Evolutionary conservation across 2,113 vertebrate species (phyloP), one percentile per base, ranked within the genome.

Genomic region (Austrofundulus limnaeus): DNA sequence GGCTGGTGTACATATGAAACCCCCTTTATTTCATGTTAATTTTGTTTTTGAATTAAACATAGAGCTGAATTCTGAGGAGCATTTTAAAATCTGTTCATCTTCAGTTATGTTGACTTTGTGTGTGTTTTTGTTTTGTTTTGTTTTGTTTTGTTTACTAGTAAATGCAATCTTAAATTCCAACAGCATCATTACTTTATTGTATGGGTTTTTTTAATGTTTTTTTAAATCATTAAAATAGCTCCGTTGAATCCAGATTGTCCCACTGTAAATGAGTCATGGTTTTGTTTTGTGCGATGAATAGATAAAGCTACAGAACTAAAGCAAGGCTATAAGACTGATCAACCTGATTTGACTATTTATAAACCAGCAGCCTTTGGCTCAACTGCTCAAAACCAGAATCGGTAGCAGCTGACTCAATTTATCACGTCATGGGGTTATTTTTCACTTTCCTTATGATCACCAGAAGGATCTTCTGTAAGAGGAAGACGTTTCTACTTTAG

Each of bases 181-280:
- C 59, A 61, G 42, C 50, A 58, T 58, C 65, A 63, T 49, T 10
- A 74, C 31, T 65, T 87, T 77, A 77, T 68, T 83, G 21, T 81
- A 46, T 46, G 23, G 4, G 5, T 34, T 77, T 85, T 76, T 37
- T 82, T 88, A 2, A 5, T 86, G 11, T 78, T 51, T 75, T 84
- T 84, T 78, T 41, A 72, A 15, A 58, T 82, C 65, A 89, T 88
- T 87, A 90, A 89, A 87, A 65, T 41, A 25, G 66, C 37, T 19
- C 21, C 17, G 17, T 61, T 78, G 78, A 66, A 61, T 76, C 73
- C 69, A 60, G 28, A 28, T 28, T 28, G 31, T 34, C 31, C 10
- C 31, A 10, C 8, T 34, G 31, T 34, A 34, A 10, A 34, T 28
- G 28, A 34, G 31, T 34, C 31, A 34, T 20, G 4, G 23, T 4